These are phyloP conservation scores for Pogonocherus hispidulus DNA, from an alignment of 2,888 invertebrate genomes.

Conservation along the genomic window DNA sequence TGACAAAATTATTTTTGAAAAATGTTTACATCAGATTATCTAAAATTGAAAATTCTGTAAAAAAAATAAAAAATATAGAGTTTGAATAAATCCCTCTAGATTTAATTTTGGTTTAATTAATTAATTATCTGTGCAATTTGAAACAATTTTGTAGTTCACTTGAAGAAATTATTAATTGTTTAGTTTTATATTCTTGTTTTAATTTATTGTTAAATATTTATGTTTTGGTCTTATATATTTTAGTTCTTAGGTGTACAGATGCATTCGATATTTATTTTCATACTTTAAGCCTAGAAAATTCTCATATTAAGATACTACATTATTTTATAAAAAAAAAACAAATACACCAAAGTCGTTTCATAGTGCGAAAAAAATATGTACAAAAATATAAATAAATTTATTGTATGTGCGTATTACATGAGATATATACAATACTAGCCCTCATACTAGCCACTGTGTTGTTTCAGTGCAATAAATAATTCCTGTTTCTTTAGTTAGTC, in stretches of 20 bases:
- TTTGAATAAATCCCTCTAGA: no score
- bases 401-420: slow-evolving; percentile 44
- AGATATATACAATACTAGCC: slow-evolving; percentile 34
- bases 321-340: slow-evolving; percentile 29
- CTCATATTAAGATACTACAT: slow-evolving; percentile 5
- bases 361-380: slow-evolving; percentile 58
- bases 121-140: slow-evolving; percentile 25
- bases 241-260: slow-evolving; percentile 49
- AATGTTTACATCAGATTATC: not conserved
- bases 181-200: slow-evolving; percentile 27
- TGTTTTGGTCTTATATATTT: slow-evolving; percentile 33
- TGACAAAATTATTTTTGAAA: not conserved
- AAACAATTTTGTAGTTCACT: slow-evolving; percentile 39
- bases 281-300: slow-evolving; percentile 16
- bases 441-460: slow-evolving; percentile 55
- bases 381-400: slow-evolving; percentile 52
- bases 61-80: no score
- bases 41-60: not conserved
- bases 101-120: not conserved
- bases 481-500: slow-evolving; percentile 39
- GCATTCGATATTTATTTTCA: slow-evolving; percentile 46
- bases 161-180: slow-evolving; percentile 30
- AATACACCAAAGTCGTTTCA: slow-evolving; percentile 61
- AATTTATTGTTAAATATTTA: slow-evolving; percentile 37
- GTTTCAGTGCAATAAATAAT: slow-evolving; percentile 61